A percentile compares a stretch with the other conserved stretches of the same genome.
phyloP scores from a whole-genome alignment of 2,888 invertebrate genomes.

The Zygaena filipendulae region DNA sequence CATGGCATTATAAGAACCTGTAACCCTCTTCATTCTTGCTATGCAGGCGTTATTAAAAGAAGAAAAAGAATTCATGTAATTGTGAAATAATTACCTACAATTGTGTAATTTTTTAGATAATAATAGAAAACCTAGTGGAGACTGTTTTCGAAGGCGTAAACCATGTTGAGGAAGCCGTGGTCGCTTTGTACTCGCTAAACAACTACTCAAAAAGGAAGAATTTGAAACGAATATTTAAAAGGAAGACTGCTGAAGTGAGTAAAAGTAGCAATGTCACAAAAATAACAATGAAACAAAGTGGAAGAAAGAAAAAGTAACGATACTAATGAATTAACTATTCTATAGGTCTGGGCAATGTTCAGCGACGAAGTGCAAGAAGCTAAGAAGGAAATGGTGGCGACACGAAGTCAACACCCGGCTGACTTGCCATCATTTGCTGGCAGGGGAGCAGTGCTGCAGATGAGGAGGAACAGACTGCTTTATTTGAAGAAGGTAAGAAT shows the following conservation, averaged over 20 bases:
- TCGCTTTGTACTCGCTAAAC: slow-evolving; percentile 79
- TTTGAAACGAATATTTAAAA: slow-evolving; percentile 74
- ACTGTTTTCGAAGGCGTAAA: slow-evolving; percentile 82
- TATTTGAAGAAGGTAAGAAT: slow-evolving; percentile 69
- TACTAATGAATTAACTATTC: no score
- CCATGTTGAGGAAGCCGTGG: slow-evolving; percentile 84
- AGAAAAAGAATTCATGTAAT: no score
- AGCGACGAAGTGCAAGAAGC: slow-evolving; percentile 78
- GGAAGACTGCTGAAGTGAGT: slow-evolving; percentile 71
- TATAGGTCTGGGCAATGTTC: slow-evolving; percentile 83
- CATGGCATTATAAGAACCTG: no score
- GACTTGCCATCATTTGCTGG: slow-evolving; percentile 80
- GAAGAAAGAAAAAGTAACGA: no score
- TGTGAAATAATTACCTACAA: no score
- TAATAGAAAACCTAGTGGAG: slow-evolving; percentile 84
- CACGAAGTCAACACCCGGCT: slow-evolving; percentile 70
- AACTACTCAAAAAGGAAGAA: slow-evolving; percentile 82
- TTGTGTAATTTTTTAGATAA: slow-evolving; percentile 72
- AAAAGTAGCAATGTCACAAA: no score
- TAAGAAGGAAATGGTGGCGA: slow-evolving; percentile 75
- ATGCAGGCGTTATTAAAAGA: no score
- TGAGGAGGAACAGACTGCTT: slow-evolving; percentile 73
- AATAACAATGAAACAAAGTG: no score
- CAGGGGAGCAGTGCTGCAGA: slow-evolving; percentile 72
- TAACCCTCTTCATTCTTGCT: no score